phyloP scores from a whole-genome alignment of 2,797 vertebrate species.

The Pantherophis alleghaniensis region DNA sequence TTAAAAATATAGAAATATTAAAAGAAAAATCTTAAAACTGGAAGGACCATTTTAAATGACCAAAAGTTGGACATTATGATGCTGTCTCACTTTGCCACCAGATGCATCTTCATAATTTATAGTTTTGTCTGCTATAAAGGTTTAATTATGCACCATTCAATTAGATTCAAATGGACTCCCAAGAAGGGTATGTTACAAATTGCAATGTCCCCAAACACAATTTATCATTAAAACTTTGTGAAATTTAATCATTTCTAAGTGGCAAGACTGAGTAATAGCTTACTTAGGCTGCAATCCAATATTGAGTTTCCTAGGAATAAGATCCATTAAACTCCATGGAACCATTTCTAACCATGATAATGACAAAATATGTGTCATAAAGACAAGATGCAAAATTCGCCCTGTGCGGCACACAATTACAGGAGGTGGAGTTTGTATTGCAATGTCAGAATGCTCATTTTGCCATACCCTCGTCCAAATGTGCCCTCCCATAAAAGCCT shows the following conservation, averaged over 20 bases:
- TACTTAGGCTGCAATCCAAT: constrained; percentile 7
- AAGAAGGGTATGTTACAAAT: constrained; percentile 17
- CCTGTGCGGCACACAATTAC: background rate
- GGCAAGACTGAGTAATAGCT: background rate
- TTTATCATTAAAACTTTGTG: constrained; percentile 4
- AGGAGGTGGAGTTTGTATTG: background rate
- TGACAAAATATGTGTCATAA: background rate
- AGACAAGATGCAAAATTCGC: background rate
- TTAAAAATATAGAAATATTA: background rate
- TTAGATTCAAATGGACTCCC: background rate
- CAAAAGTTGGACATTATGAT: background rate
- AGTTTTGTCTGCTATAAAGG: background rate
- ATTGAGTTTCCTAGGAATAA: background rate
- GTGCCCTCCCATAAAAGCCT: background rate
- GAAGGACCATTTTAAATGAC: background rate
- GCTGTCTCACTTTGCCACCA: background rate
- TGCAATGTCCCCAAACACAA: constrained; percentile 15
- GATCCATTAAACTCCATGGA: background rate
- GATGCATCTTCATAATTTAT: background rate
- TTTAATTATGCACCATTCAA: background rate
- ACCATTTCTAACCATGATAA: background rate
- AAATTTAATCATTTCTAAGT: constrained; percentile 23
- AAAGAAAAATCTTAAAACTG: background rate
- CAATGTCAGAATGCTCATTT: background rate
- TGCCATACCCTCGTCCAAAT: background rate